These are phyloP conservation scores for Premnoplex brunnescens DNA, from an alignment of 2,797 vertebrate genomes.

Conservation along the genomic window DNA sequence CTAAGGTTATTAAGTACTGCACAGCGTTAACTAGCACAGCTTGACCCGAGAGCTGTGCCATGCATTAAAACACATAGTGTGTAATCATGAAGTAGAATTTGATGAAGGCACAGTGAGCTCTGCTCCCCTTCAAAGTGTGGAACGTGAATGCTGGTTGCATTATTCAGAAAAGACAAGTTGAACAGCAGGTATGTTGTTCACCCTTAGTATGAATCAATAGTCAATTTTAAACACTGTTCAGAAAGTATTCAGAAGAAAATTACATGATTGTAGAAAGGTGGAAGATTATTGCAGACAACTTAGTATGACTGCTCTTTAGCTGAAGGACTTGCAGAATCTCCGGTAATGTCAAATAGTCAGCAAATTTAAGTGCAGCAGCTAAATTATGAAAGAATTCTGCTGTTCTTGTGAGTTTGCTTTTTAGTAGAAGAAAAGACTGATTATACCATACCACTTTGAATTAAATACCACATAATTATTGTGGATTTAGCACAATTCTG, in stretches of 20 bases:
- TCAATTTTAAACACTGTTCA: background rate
- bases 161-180: background rate
- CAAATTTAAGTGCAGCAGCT: background rate
- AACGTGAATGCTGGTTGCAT: background rate
- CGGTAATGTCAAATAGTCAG: background rate
- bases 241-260: slow-evolving; percentile 17
- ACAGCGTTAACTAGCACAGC: background rate
- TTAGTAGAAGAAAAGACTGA: background rate
- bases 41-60: background rate
- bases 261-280: background rate
- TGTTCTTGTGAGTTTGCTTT: background rate
- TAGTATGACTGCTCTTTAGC: background rate
- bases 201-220: background rate
- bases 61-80: background rate
- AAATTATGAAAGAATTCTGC: background rate
- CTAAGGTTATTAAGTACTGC: background rate
- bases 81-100: background rate
- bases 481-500: background rate
- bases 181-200: background rate
- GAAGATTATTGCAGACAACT: background rate
- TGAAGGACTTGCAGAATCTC: background rate
- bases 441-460: background rate
- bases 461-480: background rate
- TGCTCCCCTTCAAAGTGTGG: background rate
- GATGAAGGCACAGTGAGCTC: background rate